Base-by-base conservation (phyloP, 2,797 vertebrate genomes). In the Synaphobranchus kaupii region DNA sequence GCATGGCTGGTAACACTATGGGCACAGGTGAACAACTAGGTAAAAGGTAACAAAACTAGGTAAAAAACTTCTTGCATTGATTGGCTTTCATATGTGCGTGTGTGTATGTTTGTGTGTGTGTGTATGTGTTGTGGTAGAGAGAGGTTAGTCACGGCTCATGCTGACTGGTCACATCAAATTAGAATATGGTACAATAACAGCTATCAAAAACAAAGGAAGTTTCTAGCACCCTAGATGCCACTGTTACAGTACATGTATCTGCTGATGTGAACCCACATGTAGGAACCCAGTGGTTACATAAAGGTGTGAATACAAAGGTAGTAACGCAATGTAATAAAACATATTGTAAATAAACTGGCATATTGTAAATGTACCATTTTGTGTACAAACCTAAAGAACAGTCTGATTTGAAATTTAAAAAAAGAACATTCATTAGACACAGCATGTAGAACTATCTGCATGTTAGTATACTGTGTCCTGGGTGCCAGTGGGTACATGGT, bases 21-120 rank as follows among this genome's bases (percentile, higher is more conserved):
- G 86, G 86, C 44, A 58, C 73, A 84, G 68, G 60, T 60, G 76
- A 86, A 83, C 1, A 39, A 39, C 39, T 39, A 39, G 39, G 39
- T 39, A 83, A 22, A 12, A 28, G 10, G 25, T 10, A 34, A 85
- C 52, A 86, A 80, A 83, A 47, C 80, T 66, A 48, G 81, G 56
- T 50, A 54, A 76, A 76, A 63, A 31, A 84, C 15, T 58, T 68
- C 0, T 88, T 91, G 91, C 91, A 93, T 89, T 88, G 89, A 90
- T 85, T 83, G 86, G 86, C 48, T 87, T 91, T 86, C 58, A 34
- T 48, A 48, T 86, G 31, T 47, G 17, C 54, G 15, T 80, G 44
- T 78, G 68, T 39, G 47, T 56, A 58, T 28, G 44, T 34, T 17
- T 31, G 31, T 31, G 31, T 54, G 48, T 50, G 47, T 73, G 48